These are phyloP conservation scores for Malacoraja senta DNA, from an alignment of 2,797 vertebrate species.

Conservation along the genomic window DNA sequence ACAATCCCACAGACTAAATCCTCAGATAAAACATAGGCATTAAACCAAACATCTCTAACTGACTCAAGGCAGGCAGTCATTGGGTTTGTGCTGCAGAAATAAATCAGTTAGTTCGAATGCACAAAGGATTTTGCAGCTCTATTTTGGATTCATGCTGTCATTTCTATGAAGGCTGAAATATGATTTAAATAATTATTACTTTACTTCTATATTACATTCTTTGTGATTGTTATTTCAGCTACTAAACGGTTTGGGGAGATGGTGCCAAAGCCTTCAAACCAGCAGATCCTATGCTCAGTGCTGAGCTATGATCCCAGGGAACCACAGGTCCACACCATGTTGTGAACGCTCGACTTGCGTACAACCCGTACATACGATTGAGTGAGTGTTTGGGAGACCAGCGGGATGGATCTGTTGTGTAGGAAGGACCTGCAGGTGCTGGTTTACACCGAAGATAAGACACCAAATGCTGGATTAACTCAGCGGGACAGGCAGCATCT, in stretches of 20 bases:
- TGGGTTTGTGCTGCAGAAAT: background rate
- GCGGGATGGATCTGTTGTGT: too few relatives aligned
- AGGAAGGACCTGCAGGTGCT: too few relatives aligned
- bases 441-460: too few relatives aligned
- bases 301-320: too few relatives aligned
- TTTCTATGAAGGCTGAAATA: background rate
- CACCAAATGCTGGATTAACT: too few relatives aligned
- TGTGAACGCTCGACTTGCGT: too few relatives aligned
- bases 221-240: background rate
- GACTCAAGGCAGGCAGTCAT: background rate
- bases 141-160: background rate
- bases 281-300: background rate
- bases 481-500: too few relatives aligned
- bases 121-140: too few relatives aligned
- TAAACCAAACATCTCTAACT: background rate
- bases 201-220: background rate
- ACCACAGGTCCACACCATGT: too few relatives aligned
- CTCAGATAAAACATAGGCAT: background rate
- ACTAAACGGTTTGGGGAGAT: background rate
- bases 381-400: too few relatives aligned
- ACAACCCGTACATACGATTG: too few relatives aligned
- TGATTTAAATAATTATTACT: background rate
- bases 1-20: background rate
- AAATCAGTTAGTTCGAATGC: background rate
- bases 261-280: background rate